Evolutionary conservation across 2,888 invertebrate genomes (phyloP), one percentile per base, ranked within the genome.

Genomic region (Arctia plantaginis): DNA sequence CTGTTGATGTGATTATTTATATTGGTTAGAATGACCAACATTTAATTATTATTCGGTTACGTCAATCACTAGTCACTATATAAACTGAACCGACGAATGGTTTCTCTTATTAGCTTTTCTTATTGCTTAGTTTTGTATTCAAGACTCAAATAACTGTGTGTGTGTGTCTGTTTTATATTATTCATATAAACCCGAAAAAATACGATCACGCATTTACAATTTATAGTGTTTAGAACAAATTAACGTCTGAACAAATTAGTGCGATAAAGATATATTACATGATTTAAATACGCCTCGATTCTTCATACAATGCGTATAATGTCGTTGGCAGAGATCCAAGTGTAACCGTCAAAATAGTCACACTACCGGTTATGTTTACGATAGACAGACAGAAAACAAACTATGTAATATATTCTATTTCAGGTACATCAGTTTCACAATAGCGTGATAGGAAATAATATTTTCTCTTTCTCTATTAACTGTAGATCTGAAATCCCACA

Each of bases 301-400:
- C 66, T 71, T 66, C 71, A 76, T 76, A 68, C 82, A 23, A 47
- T 62, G 44, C 27, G 67, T 66, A 73, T 75, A 74, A 65, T 44
- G 73, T 59, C 35, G 66, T 74, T 83, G 83, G 83, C 85, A 71
- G 44, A 73, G 35, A 59, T 79, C 83, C 83, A 83, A 83, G 71
- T 69, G 62, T 23, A 69, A 70, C 71, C 81, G 79, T 85, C 83
- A 83, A 81, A 83, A 83, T 82, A 77, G 77, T 77, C 64, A 2
- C 59, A 62, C 39, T 62, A 62, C 62, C 41, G 62, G 62, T 41
- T 39, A 44, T 41, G 69, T 85, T 80, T 75, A 83, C 81, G 83
- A 77, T 74, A 79, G 83, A 79, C 77, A 15, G 69, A 82, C 75
- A 76, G 73, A 30, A 73, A 69, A 55, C 39, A 69, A 65, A 51